Evolutionary conservation across 37 sponge, comb jelly and placozoan species (phyloP).

Genomic region (Bolinopsis microptera): DNA sequence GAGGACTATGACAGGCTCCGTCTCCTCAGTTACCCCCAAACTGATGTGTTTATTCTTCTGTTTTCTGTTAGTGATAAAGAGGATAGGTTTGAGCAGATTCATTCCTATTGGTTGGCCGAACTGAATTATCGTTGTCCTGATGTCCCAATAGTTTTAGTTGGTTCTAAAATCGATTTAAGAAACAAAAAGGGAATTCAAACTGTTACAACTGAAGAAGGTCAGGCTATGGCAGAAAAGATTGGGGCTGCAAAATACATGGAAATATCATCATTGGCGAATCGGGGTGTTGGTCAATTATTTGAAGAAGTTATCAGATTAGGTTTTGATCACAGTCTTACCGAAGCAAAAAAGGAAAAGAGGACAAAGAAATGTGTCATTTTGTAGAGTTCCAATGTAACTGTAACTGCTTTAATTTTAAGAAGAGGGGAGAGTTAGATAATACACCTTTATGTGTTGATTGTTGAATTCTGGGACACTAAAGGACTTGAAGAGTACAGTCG

Average conservation of each 20-base stretch:
- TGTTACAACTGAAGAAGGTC: background rate
- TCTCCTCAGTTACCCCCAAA: no score
- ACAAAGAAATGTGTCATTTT: background rate
- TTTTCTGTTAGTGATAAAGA: background rate
- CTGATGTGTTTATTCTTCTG: background rate
- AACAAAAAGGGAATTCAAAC: background rate
- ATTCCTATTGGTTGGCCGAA: background rate
- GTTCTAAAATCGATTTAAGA: background rate
- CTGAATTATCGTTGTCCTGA: constrained; percentile 9
- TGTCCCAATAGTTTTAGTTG: constrained; percentile 17
- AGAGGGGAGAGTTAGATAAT: no score
- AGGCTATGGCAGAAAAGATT: background rate
- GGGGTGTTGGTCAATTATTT: background rate
- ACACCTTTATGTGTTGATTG: no score
- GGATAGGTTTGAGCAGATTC: background rate
- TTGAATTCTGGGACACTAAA: background rate
- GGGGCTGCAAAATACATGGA: background rate
- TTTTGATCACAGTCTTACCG: background rate
- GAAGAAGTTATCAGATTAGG: no score
- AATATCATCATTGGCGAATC: background rate
- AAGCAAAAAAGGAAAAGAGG: background rate
- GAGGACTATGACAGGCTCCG: background rate
- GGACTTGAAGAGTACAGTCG: background rate
- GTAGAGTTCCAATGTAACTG: no score
- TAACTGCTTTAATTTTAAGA: no score